phyloP scores from a whole-genome alignment of 2,888 invertebrate genomes.

The Nemurella pictetii region DNA sequence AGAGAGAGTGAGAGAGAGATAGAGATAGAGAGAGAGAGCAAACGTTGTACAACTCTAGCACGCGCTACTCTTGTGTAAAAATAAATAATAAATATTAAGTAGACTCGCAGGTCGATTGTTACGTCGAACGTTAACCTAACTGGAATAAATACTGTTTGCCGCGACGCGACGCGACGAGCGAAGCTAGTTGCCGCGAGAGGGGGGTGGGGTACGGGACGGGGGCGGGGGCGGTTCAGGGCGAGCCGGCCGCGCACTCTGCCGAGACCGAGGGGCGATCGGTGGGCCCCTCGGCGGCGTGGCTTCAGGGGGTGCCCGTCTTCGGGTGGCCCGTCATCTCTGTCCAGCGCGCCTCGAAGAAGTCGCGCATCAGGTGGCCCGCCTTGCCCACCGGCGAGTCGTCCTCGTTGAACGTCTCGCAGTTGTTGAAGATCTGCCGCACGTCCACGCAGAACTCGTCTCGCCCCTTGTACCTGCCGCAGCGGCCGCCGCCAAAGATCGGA shows the following conservation, averaged over 20 bases:
- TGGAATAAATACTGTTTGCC: not conserved
- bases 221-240: not conserved
- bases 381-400: constrained; percentile 97
- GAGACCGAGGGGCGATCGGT: not conserved
- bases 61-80: not conserved
- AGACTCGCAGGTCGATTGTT: not conserved
- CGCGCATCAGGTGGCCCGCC: constrained; percentile 90
- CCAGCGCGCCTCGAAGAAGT: constrained; percentile 92
- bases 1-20: not conserved
- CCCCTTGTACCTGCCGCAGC: constrained; percentile 77
- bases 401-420: constrained; percentile 97
- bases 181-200: not conserved
- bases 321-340: constrained; percentile 62
- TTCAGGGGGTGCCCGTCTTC: constrained; percentile 36
- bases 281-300: not conserved
- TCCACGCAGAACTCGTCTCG: constrained; percentile 91
- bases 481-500: too few species aligned
- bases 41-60: not conserved
- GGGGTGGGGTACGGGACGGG: not conserved
- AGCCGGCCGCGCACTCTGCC: not conserved
- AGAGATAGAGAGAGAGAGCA: not conserved
- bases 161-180: too few species aligned
- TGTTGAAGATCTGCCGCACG: constrained; percentile 92
- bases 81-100: not conserved
- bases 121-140: not conserved